Evolutionary conservation across 2,113 vertebrate species (phyloP).

Genomic region (Etheostoma cragini): DNA sequence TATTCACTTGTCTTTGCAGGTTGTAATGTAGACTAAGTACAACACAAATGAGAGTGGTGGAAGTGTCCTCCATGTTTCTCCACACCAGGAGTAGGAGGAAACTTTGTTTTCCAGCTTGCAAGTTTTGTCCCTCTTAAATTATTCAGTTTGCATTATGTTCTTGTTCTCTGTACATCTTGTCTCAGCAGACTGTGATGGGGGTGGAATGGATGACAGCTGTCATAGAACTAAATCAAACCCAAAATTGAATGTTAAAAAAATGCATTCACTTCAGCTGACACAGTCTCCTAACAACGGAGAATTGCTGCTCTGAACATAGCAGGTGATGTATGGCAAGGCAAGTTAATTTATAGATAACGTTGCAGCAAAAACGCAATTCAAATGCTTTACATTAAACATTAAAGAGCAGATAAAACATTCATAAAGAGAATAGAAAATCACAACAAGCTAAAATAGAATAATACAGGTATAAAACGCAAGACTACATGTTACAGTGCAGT

Average conservation of each 20-base stretch:
- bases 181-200: constrained; percentile 29
- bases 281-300: constrained; percentile 13
- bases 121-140: constrained; percentile 34
- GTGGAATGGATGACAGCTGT: constrained; percentile 44
- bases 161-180: constrained; percentile 16
- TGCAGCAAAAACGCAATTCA: too few species aligned
- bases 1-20: background rate
- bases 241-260: constrained; percentile 30
- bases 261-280: constrained; percentile 13
- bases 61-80: background rate
- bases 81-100: background rate
- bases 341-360: too few species aligned
- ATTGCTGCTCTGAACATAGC: constrained; percentile 23
- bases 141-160: constrained; percentile 46
- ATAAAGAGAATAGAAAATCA: too few species aligned
- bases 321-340: background rate
- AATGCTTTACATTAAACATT: too few species aligned
- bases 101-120: constrained; percentile 18
- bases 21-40: background rate
- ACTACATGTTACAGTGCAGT: too few species aligned
- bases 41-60: background rate
- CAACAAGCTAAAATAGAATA: too few species aligned
- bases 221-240: constrained; percentile 37
- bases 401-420: too few species aligned
- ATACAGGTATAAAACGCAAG: too few species aligned